Base-by-base conservation (phyloP, 2,797 vertebrate genomes). In the Oreochromis mossambicus region DNA sequence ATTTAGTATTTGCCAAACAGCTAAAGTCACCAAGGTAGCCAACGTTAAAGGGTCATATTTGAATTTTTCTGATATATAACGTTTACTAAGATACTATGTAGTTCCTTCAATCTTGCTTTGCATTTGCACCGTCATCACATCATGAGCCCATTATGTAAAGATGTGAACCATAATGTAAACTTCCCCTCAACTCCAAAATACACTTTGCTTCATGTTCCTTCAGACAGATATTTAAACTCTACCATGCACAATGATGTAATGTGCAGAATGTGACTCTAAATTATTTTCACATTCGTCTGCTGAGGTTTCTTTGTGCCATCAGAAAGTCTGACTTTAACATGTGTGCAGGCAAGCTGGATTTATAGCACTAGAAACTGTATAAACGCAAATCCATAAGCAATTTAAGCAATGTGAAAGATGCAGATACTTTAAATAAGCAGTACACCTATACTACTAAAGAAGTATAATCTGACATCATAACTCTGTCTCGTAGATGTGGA, bases 1-100 rank as follows among this genome's bases (percentile, higher is more conserved):
- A 55, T 84, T 89, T 76, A 89, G 83, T 54, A 89, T 84, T 88
- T 88, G 81, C 77, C 73, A 63, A 32, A 76, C 61, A 66, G 87
- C 80, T 82, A 76, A 63, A 17, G 24, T 75, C 43, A 50, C 43
- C 26, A 48, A 48, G 10, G 15, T 2, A 73, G 24, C 68, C 15
- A 12, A 19, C 1, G 10, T 5, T 48, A 46, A 46, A 48, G 66
- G 41, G 0, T 0, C 11, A 26, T 15, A 68, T 41, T 41, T 43
- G n/a, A 11, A 29, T 73, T 48, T 73, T 73, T 48, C 43, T 48
- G 43, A 29, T 73, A 29, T 73, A 32, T 5, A 4, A 52, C 17
- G 1, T 48, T 75, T 50, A 50, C 26, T 50, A 32, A 32, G 43
- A 12, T 3, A 13, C 26, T 0, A 19, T 0, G 10, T 8, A 32